Evolutionary conservation across 2,888 invertebrate species (phyloP), one percentile per base, ranked within the genome.

Genomic region (Omphaloscelis lunosa): DNA sequence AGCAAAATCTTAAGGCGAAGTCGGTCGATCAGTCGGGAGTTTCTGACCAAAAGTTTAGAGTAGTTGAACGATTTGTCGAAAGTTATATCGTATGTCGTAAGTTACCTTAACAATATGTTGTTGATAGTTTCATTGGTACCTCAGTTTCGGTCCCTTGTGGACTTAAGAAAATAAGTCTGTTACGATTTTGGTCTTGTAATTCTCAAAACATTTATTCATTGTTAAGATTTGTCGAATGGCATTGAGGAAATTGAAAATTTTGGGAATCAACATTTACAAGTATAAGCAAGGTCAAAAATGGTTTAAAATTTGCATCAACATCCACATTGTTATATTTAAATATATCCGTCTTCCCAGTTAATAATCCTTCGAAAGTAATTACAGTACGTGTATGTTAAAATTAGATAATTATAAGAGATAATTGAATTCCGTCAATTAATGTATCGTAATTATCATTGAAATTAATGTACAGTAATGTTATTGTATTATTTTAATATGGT

Each of bases 101-200:
- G 75, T 86, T 81, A 85, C 75, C 75, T 80, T 75, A 80, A 85
- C 80, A 84, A 85, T 89, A 88, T 90, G 87, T 82, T 86, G 86
- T 85, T 90, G 86, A 89, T 89, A 90, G 89, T 90, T 90, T 88
- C 89, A 90, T 89, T 82, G 83, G 71, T 80, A 83, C 71, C 78
- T 75, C 45, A 53, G 68, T 27, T 68, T 77, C 17, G 67, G 77
- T 72, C 62, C 68, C 72, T 72, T 82, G 62, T 39, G 53, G 58
- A 66, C 27, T 41, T 51, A 56, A 72, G 53, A 75, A 83, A 81
- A 75, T 56, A 73, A 75, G 23, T 71, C 12, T 12, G 48, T 2
- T 61, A 9, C 41, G 11, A 56, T 68, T 70, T 68, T 73, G 12
- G 7, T 27, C 45, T n/a, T 34, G 12, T 56, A 53, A n/a, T 45